Percentiles rank a stretch among this genome's conserved stretches.
Evolutionary conservation across 2,113 vertebrate genomes (phyloP).

Genomic region (Bucco capensis): DNA sequence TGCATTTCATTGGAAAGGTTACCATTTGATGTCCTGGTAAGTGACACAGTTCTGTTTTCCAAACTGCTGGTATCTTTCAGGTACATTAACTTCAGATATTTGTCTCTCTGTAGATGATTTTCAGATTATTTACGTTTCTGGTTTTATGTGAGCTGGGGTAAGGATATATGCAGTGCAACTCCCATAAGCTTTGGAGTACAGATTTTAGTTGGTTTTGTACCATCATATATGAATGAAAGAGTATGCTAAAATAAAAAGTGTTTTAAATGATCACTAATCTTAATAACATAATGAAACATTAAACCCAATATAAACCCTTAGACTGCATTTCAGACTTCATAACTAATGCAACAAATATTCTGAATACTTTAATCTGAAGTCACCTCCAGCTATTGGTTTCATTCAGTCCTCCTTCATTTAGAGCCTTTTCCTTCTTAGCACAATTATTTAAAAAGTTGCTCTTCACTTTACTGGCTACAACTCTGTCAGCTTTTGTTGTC

Average conservation of each 20-base stretch:
- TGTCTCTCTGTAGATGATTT: not conserved
- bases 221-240: not conserved
- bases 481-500: not conserved
- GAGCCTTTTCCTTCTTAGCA: not conserved
- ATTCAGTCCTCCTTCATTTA: not conserved
- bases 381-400: not conserved
- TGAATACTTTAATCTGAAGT: not conserved
- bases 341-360: not conserved
- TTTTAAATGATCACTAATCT: not conserved
- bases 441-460: not conserved
- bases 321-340: not conserved
- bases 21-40: not conserved
- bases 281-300: not conserved
- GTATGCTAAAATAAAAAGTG: not conserved
- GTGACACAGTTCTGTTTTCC: not conserved
- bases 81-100: slow-evolving; percentile 7
- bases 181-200: not conserved
- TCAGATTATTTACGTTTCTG: not conserved
- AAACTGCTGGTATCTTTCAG: slow-evolving; percentile 3
- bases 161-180: not conserved
- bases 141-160: not conserved
- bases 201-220: not conserved
- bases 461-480: not conserved
- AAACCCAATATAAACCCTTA: not conserved
- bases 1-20: not conserved